Evolutionary conservation across 2,797 vertebrate genomes (phyloP), one percentile per base, ranked within the genome.

Genomic region (Brotogeris chrysoptera): DNA sequence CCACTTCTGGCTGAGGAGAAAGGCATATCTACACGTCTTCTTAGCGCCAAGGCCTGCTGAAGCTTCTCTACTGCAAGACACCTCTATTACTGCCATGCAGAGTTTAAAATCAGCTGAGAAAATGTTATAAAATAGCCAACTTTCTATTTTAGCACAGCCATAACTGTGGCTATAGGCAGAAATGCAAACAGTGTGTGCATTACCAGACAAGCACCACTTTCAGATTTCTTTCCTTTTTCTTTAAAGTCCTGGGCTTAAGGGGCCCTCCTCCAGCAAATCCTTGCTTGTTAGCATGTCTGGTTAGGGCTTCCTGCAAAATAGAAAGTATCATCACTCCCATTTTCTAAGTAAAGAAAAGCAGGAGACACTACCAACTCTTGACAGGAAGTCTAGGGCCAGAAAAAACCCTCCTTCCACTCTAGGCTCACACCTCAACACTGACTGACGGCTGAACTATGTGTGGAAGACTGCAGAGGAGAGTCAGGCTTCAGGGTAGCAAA

Each of bases 71-170:
- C 80, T 90, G 17, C 55, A 92, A 53, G 64, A 77, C 79, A 36
- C 74, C 66, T 86, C 52, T 77, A 28, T 69, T 90, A 88, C 59
- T 86, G 39, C 84, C 82, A 86, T 2, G 16, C 66, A 93, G 60
- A 91, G 65, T 65, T 53, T 72, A 68, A 95, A 95, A 89, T 39
- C 91, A 90, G 81, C 81, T 65, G 80, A 61, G 80, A 93, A 92
- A 70, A 87, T 10, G 59, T 41, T 92, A 80, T 47, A 70, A 52
- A 88, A 30, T 11, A 18, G 32, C 85, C 50, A 93, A 84, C 39
- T 78, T 76, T 41, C 66, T 57, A 73, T 50, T 92, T 52, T 86
- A 92, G 80, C 57, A 55, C 27, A 70, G 52, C 14, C 55, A 2
- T 9, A 84, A 55, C 50, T 64, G 69, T 72, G 66, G 80, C 82